Percentiles rank a stretch among this genome's conserved stretches.
phyloP scores from a whole-genome alignment of 37 sponge, comb jelly and placozoan species.

The Ianthella basta region DNA sequence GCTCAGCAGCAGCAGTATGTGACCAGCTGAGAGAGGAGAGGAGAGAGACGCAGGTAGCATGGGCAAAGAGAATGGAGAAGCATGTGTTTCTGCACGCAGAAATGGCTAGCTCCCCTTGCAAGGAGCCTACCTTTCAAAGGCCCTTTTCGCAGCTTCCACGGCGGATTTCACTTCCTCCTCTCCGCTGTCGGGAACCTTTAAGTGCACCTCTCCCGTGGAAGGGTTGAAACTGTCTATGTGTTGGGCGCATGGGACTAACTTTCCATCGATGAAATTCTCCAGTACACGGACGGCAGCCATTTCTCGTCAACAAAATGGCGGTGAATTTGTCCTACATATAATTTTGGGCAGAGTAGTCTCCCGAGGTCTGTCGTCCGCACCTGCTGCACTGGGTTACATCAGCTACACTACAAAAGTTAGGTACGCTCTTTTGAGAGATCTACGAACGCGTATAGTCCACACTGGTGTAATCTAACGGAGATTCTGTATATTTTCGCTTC shows the following conservation, averaged over 20 bases:
- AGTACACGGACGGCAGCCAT: constrained; percentile 46
- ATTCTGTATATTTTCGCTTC: too few species aligned
- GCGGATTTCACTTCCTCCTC: constrained; percentile 76
- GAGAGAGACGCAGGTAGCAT: too few species aligned
- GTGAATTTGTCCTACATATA: neutral
- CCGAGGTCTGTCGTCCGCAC: neutral
- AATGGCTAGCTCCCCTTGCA: too few species aligned
- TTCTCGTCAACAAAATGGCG: neutral
- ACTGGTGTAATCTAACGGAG: too few species aligned
- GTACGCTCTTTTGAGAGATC: too few species aligned
- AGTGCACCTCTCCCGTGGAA: constrained; percentile 76
- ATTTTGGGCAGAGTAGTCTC: neutral
- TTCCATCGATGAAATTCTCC: constrained; percentile 84
- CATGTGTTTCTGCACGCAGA: too few species aligned
- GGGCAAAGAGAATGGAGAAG: too few species aligned
- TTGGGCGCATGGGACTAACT: constrained; percentile 58
- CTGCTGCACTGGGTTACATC: too few species aligned
- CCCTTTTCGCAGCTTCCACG: constrained; percentile 71
- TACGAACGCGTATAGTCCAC: neutral
- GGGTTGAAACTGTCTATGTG: constrained; percentile 92
- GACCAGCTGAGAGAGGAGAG: constrained; percentile 70
- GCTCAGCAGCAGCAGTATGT: constrained; percentile 52
- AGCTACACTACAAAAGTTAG: too few species aligned
- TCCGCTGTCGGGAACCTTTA: constrained; percentile 80
- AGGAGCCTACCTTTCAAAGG: constrained; percentile 75